Base-by-base conservation (phyloP, 2,113 vertebrate species). In the Alaudala cheleensis region DNA sequence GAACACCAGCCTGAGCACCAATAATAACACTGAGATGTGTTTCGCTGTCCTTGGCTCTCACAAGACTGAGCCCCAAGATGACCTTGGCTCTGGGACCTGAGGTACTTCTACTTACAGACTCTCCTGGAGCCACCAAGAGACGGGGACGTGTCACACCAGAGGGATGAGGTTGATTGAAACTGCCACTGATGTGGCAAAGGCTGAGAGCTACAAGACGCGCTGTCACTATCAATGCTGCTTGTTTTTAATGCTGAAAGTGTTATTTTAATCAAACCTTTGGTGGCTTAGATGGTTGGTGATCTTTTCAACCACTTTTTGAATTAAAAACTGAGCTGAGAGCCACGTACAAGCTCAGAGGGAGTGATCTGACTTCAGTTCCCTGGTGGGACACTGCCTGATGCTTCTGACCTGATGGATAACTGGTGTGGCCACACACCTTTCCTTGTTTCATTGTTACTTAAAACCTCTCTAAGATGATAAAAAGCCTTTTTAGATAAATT, bases 331-430 rank as follows among this genome's bases (percentile, higher is more conserved):
- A 80, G 7, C 51, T 88, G 29, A 90, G 62, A 85, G 14, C 11
- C 64, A 34, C 0, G 0, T 31, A 21, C 8, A 79, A 51, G 26
- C 47, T 83, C 16, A 80, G n/a, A 71, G 37, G 21, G 22, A 57
- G 37, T 24, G 10, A 73, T 23, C 20, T 69, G 54, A n/a, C 14
- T 61, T 88, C 18, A 10, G 29, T 12, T 87, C 34, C 50, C 62
- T 57, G 11, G 54, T 66, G 34, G 29, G 26, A 70, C 34, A 28
- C 0, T 5, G 33, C 39, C 22, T 70, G 60, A n/a, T 31, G 34
- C 29, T 73, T 34, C 62, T 77, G 78, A 81, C 45, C 62, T 81
- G 33, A 26, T 3, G 1, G 1, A 21, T 26, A 65, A 77, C 57
- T 57, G 25, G 4, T 81, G 64, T 40, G 65, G 28, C 40, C 22